Base-by-base conservation (phyloP, 2,888 invertebrate species). In the Pachymerium ferrugineum region DNA sequence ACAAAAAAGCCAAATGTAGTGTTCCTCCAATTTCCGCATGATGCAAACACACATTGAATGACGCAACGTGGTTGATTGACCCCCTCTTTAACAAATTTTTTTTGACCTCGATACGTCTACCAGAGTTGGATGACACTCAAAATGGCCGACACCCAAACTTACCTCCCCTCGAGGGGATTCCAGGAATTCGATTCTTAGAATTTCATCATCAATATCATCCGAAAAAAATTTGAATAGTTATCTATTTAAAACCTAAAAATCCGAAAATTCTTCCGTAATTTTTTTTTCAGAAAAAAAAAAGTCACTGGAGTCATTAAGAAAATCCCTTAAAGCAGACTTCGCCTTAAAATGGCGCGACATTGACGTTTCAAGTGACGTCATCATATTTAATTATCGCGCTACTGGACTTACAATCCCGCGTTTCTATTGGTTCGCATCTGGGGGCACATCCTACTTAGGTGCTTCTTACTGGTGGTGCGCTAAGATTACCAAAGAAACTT, bases 261-360 rank as follows among this genome's bases (percentile, higher is more conserved):
- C n/a, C n/a, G n/a, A n/a, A n/a, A n/a, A n/a, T n/a, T n/a, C n/a
- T n/a, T n/a, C n/a, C n/a, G n/a, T n/a, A n/a, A n/a, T n/a, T n/a
- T n/a, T n/a, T n/a, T n/a, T n/a, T n/a, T n/a, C n/a, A n/a, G n/a
- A 8, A 12, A 62, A 62, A 25, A 14, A 62, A 62, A 62, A 28
- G 38, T 3, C 38, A 38, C 38, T n/a, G n/a, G n/a, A n/a, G n/a
- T n/a, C n/a, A 38, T 38, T 28, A 14, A 62, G 12, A 22, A 54
- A 62, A 28, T 8, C 14, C 62, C 19, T 10, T 14, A 4, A 28
- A 62, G 25, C 62, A 22, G 25, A 62, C 28, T 28, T 28, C 62
- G 62, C 62, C 62, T 28, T 62, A 62, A n/a, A 62, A 62, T 62
- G 62, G 62, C 62, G 62, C 62, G 62, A 62, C n/a, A 28, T 62